Base-by-base conservation (phyloP, 2,888 invertebrate species). In the Augochlorella aurata region DNA sequence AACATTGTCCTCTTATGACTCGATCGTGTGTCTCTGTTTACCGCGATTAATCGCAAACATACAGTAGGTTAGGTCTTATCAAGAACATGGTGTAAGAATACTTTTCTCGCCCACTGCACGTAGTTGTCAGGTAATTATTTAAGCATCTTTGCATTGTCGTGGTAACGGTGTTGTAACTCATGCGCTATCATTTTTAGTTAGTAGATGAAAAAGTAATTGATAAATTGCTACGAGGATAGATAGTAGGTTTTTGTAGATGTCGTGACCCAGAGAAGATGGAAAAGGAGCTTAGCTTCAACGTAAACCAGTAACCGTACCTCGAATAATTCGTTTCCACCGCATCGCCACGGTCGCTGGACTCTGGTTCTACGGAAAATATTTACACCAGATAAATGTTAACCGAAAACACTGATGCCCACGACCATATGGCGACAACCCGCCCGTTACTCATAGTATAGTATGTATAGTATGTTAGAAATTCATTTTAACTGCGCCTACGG, bases 401-500 rank as follows among this genome's bases (percentile, higher is more conserved):
- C 86, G 86, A 87, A 87, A 87, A 86, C 86, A 81, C 79, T 66
- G 81, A 85, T 86, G 58, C 54, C 63, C 67, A 67, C 76, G 79
- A 83, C 85, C 86, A 86, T 87, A 87, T 86, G 84, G 84, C 81
- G 80, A 81, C 77, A 73, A 79, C 38, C 49, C 38, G 75, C 52
- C 77, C 76, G 76, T 83, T 81, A 79, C 84, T 83, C 86, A 81
- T 81, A 73, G 74, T 38, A 38, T 38, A 38, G 38, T 38, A 5
- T 38, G 3, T 38, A 4, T 38, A 38, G 38, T 38, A 38, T 38
- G 38, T 84, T 82, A 86, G 83, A 84, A 87, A 86, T 85, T 87
- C 85, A 85, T 81, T 85, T 83, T 67, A 81, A 84, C 84, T 82
- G 79, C 83, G 81, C 80, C 86, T 86, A 86, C 82, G 80, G 86